Evolutionary conservation across 2,888 invertebrate genomes (phyloP).

Genomic region (Zele albiditarsus): DNA sequence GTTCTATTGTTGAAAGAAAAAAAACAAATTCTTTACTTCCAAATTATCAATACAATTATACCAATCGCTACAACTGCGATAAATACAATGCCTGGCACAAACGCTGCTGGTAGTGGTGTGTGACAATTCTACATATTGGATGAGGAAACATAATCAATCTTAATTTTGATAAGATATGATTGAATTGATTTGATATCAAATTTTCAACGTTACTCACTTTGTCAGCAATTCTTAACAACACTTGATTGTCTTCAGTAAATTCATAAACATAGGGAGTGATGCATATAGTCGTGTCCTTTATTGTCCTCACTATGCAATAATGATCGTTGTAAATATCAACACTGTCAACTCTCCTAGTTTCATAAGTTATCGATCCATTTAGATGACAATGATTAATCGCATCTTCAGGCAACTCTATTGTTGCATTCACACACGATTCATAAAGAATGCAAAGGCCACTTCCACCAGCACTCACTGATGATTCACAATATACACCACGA

Average conservation of each 20-base stretch:
- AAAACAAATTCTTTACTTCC: conserved; percentile 58
- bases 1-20: background rate
- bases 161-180: background rate
- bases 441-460: conserved; percentile 59
- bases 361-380: conserved; percentile 49
- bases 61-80: conserved; percentile 54
- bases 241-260: conserved; percentile 56
- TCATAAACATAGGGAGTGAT: conserved; percentile 57
- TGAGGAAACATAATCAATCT: background rate
- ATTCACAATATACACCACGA: conserved; percentile 62
- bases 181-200: background rate
- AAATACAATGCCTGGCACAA: conserved; percentile 53
- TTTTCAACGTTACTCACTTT: conserved; percentile 50
- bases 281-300: conserved; percentile 50
- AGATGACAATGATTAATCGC: conserved; percentile 53
- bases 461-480: conserved; percentile 55
- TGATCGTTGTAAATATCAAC: conserved; percentile 55
- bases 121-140: conserved; percentile 53
- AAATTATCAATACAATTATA: conserved; percentile 56
- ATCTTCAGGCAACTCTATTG: conserved; percentile 51
- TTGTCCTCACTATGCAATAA: conserved; percentile 55
- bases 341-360: conserved; percentile 45
- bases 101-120: conserved; percentile 55
- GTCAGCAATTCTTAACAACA: conserved; percentile 55
- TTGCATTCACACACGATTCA: conserved; percentile 59